phyloP scores from a whole-genome alignment of 2,113 vertebrate species.

The Ailurus styani region DNA sequence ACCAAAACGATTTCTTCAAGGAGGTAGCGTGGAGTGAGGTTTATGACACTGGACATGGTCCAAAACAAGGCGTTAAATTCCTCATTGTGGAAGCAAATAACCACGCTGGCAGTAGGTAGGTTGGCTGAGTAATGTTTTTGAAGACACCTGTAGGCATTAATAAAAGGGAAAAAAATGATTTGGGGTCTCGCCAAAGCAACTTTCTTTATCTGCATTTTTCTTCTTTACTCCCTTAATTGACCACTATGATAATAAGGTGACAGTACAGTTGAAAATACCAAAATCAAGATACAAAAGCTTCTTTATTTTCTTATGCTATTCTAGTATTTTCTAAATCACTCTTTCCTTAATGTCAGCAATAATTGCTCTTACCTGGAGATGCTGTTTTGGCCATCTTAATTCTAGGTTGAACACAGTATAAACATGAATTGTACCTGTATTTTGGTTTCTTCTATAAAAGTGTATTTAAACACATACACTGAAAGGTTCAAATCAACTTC shows the following conservation, averaged over 20 bases:
- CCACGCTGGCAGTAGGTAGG: conserved; percentile 88
- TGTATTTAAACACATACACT: neutral
- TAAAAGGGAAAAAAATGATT: neutral
- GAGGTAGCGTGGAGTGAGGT: conserved; percentile 84
- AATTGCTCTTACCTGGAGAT: neutral
- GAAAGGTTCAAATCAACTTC: neutral
- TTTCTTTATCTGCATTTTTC: neutral
- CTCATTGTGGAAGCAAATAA: conserved; percentile 97
- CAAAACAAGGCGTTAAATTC: conserved; percentile 90
- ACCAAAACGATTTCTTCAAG: conserved; percentile 94
- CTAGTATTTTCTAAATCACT: neutral
- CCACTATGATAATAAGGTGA: neutral
- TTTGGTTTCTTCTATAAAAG: neutral
- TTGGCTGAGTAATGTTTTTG: conserved; percentile 80
- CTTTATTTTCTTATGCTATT: neutral
- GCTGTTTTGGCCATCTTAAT: neutral
- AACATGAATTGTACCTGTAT: neutral
- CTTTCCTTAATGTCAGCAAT: neutral
- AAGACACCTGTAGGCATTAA: conserved; percentile 82
- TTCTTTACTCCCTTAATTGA: neutral
- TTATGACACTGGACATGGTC: conserved; percentile 89
- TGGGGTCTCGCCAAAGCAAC: neutral
- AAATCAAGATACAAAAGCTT: neutral
- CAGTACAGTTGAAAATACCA: neutral
- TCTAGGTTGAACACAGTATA: neutral